A percentile compares a stretch with the other conserved stretches of the same genome.
Conservation (phyloP, 2,888 invertebrate genomes). For the Drosophila mimetica region DNA sequence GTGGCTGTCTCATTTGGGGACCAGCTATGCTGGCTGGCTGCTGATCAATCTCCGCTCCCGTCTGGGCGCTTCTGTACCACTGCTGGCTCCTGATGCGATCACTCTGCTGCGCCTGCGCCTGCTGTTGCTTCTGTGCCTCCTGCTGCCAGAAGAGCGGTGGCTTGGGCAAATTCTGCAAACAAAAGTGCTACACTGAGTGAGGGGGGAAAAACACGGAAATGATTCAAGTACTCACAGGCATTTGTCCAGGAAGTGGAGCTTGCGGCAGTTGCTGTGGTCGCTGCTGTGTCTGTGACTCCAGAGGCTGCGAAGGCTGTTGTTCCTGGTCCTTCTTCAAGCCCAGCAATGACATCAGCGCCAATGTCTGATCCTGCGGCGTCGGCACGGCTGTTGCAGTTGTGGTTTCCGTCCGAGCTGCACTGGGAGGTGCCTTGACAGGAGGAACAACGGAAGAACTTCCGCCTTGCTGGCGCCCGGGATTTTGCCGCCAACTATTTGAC, state of each 20-base stretch:
- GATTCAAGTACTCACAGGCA: conserved; percentile 55
- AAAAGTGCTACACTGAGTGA: no score
- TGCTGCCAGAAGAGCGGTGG: conserved; percentile 74
- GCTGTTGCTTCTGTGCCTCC: conserved; percentile 56
- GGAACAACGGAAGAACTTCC: conserved; percentile 1
- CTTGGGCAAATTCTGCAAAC: conserved; percentile 64
- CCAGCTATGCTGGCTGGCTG: not conserved
- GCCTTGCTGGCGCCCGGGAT: not conserved
- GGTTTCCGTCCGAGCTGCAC: no score
- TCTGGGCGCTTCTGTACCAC: conserved; percentile 10
- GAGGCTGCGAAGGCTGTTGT: conserved; percentile 4
- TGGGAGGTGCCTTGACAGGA: not conserved
- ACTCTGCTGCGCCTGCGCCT: conserved; percentile 14
- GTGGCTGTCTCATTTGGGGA: not conserved
- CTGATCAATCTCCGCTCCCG: not conserved
- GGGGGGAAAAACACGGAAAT: no score
- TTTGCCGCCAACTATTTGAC: conserved; percentile 1
- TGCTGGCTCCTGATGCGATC: conserved; percentile 16
- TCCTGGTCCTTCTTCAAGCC: conserved; percentile 45
- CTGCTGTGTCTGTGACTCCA: not conserved
- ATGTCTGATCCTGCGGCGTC: conserved; percentile 53
- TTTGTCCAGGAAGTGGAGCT: conserved; percentile 32
- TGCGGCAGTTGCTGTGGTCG: not conserved
- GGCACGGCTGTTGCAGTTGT: not conserved
- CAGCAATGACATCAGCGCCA: conserved; percentile 61